A percentile compares a stretch with the other conserved stretches of the same genome.
phyloP scores from a whole-genome alignment of 2,888 invertebrate genomes.

The Halocaridina rubra region DNA sequence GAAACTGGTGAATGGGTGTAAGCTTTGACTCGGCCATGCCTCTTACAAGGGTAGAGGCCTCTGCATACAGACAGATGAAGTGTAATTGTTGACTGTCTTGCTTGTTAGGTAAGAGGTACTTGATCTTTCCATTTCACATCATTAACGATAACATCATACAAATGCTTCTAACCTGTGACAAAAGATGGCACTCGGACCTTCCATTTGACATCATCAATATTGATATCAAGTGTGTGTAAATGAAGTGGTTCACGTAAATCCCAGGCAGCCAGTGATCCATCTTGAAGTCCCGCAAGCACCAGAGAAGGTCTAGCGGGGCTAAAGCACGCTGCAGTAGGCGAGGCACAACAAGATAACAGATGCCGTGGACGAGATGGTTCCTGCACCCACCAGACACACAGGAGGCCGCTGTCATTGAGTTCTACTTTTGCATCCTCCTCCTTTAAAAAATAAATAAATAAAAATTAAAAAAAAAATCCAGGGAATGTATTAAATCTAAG shows the following conservation, averaged over 20 bases:
- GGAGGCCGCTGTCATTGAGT: conserved; percentile 35
- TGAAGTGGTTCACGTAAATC: conserved; percentile 55
- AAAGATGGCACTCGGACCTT: conserved; percentile 59
- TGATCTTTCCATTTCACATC: too few relatives aligned
- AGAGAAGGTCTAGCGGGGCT: conserved; percentile 55
- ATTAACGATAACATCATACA: too few relatives aligned
- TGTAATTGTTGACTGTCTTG: too few relatives aligned
- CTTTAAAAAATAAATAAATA: neutral
- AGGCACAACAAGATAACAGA: conserved; percentile 42
- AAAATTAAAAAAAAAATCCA: too few relatives aligned
- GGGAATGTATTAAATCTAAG: too few relatives aligned
- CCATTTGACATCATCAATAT: conserved; percentile 39
- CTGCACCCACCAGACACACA: conserved; percentile 62
- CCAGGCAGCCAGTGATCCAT: conserved; percentile 61
- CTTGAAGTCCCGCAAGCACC: conserved; percentile 53
- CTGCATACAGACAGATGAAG: too few relatives aligned
- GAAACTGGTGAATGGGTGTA: too few relatives aligned
- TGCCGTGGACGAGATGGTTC: conserved; percentile 63
- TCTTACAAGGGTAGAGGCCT: too few relatives aligned
- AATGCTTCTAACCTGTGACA: conserved; percentile 54
- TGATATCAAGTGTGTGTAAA: conserved; percentile 8
- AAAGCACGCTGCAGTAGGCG: conserved; percentile 49
- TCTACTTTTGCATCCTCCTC: neutral
- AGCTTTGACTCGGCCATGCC: too few relatives aligned
- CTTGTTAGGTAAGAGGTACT: too few relatives aligned